phyloP scores from a whole-genome alignment of 2,797 vertebrate genomes.

The Trichosurus vulpecula region DNA sequence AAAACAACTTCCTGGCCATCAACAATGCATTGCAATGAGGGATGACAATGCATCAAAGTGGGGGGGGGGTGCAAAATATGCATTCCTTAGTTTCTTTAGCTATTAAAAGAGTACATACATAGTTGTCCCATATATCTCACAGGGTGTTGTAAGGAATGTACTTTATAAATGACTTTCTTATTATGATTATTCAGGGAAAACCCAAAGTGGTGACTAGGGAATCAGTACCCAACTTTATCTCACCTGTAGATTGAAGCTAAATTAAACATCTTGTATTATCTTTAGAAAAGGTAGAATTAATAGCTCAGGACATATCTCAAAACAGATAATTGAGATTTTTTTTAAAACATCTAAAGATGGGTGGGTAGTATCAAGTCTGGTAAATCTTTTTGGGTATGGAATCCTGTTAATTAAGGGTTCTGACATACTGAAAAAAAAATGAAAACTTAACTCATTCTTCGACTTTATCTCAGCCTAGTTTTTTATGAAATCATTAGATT shows the following conservation, averaged over 20 bases:
- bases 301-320: background rate
- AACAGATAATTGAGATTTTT: conserved; percentile 26
- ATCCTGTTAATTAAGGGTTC: conserved; percentile 1
- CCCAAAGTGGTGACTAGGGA: background rate
- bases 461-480: conserved; percentile 6
- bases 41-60: background rate
- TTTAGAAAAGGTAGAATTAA: conserved; percentile 15
- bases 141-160: background rate
- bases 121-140: background rate
- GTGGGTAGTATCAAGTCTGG: background rate
- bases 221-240: background rate
- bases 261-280: background rate
- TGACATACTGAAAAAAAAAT: background rate
- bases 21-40: too few relatives aligned
- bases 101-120: background rate
- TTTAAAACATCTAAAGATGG: background rate
- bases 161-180: background rate
- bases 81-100: background rate
- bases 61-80: background rate
- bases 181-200: background rate
- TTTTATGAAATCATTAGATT: background rate
- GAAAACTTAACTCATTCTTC: conserved; percentile 1
- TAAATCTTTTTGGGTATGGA: conserved; percentile 6
- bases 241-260: background rate
- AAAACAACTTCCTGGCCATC: too few relatives aligned